Evolutionary conservation across 2,113 vertebrate genomes (phyloP), one percentile per base, ranked within the genome.

Genomic region (Chloroceryle aenea): DNA sequence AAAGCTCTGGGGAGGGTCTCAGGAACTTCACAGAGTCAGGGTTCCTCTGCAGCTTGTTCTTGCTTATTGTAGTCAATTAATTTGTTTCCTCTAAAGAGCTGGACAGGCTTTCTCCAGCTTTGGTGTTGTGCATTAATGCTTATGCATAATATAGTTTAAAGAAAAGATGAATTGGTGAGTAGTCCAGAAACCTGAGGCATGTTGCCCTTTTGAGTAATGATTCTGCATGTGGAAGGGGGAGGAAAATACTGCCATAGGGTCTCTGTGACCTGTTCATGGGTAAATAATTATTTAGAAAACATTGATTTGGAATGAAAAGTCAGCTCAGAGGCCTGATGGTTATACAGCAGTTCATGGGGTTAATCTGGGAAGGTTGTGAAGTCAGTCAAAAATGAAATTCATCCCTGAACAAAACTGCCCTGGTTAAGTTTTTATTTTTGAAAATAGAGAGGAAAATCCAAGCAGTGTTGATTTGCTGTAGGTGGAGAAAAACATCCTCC

Each of bases 261-360:
- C 69, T 92, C 56, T 74, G 4, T 75, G 92, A 81, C 85, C 79
- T 72, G 56, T 92, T 92, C 83, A 86, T 78, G 85, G 82, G 55
- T 94, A 96, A 95, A 92, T 84, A 92, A 96, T 93, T 78, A 71
- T 86, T 86, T 74, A 91, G 84, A 85, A 95, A 96, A 91, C 66
- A 81, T 34, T 92, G 52, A 89, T 95, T 82, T 85, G 91, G 80
- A 95, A 79, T 89, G 71, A 94, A 90, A 92, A 92, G 82, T 84
- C 50, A 92, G 52, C 66, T 95, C 47, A 64, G 67, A 93, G 38
- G 43, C 53, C 55, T 83, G 48, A 53, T 0, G 3, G 72, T 47
- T 88, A 20, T 38, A 52, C 10, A 76, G 40, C 32, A 64, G 34
- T 83, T 59, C 36, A 87, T 0, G 1, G 38, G 36, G 43, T 81